A percentile compares a stretch with the other conserved stretches of the same genome.
Conservation (phyloP, 2,888 invertebrate genomes). For the Polydrusus pterygomalis region DNA sequence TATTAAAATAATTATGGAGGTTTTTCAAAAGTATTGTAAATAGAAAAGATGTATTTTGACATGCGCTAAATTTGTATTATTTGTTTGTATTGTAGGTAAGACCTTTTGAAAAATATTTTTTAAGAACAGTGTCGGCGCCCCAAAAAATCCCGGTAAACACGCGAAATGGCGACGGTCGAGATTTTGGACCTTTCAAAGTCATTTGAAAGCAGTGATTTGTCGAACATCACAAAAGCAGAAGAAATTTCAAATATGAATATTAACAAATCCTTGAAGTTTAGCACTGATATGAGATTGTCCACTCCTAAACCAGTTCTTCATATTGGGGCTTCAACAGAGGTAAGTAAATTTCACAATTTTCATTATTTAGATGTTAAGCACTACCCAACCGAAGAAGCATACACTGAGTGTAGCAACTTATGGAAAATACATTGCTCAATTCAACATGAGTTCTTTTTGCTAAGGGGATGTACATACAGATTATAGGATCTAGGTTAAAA, state of each 20-base stretch:
- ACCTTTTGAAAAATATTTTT: background rate
- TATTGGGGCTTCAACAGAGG: conserved; percentile 75
- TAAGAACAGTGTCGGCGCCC: background rate
- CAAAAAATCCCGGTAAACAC: background rate
- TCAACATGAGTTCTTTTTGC: too few relatives aligned
- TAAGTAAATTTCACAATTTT: conserved; percentile 63
- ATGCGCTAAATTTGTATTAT: background rate
- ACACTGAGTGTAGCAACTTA: too few relatives aligned
- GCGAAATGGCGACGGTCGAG: conserved; percentile 44
- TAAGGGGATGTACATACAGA: too few relatives aligned
- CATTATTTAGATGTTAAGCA: too few relatives aligned
- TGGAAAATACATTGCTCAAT: too few relatives aligned
- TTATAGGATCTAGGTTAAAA: too few relatives aligned
- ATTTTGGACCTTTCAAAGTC: conserved; percentile 51
- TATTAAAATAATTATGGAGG: too few relatives aligned
- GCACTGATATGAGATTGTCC: conserved; percentile 62
- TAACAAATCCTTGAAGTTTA: conserved; percentile 37
- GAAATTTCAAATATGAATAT: conserved; percentile 25
- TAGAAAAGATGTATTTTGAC: background rate
- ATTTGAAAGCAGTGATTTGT: conserved; percentile 34
- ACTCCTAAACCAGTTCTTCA: conserved; percentile 75
- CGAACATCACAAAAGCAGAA: conserved; percentile 20
- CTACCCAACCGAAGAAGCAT: too few relatives aligned
- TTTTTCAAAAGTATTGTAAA: background rate
- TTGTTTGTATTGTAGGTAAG: conserved; percentile 25